Evolutionary conservation across 1,140 invertebrate species (phyloP), one percentile per base, ranked within the genome.

Genomic region (Magallana angulata): DNA sequence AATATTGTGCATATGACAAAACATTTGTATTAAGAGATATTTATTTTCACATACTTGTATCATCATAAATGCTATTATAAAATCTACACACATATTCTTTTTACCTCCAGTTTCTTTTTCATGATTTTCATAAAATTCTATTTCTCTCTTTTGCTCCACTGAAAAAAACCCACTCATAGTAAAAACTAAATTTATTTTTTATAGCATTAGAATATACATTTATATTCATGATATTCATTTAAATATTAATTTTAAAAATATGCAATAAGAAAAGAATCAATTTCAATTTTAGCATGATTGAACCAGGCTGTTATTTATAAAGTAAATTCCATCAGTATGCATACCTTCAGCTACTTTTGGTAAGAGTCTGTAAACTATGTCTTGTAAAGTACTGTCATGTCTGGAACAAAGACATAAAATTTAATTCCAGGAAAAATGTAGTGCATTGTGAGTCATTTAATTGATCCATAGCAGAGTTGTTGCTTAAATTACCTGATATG

Each of bases 141-240:
- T 89, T 36, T 89, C 88, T 87, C 88, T 84, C 64, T 62, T 86
- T 18, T 89, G 88, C 85, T 89, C 88, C 88, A 86, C 88, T 89
- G 30, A 60, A 84, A 89, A 57, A 89, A 86, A n/a, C 0, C 36
- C 36, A 48, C 36, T 48, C 36, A 48, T 4, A 48, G 36, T 48
- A 48, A 48, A 48, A 48, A 48, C 36, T 48, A 0, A 48, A 48
- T 48, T 48, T 48, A 48, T 48, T 48, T 48, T 48, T 48, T 5
- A 48, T 48, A 48, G 36, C 36, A 48, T 48, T 48, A 48, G 36
- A 48, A 48, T 48, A 5, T 48, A 4, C 36, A 48, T 48, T 4
- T 48, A 48, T 48, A 48, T 48, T 48, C 5, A 48, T 48, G 36
- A 48, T 48, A 24, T 24, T 24, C 24, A 24, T 24, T 24, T 24